Percentiles rank a stretch among this genome's conserved stretches.
Conservation (phyloP, 2,113 vertebrate genomes). For the Cheirogaleus medius region DNA sequence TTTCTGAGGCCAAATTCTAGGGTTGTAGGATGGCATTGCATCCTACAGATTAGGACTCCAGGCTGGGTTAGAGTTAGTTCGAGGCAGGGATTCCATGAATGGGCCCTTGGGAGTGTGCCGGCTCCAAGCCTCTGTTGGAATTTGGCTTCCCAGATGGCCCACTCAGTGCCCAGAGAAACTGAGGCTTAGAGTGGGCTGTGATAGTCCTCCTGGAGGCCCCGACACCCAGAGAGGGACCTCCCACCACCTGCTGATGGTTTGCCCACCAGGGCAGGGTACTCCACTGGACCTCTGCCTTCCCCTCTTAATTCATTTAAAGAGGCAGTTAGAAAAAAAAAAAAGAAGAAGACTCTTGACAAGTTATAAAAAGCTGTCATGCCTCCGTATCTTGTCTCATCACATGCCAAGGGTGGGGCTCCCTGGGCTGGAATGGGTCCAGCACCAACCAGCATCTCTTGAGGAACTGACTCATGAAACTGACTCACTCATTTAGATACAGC, state of each 20-base stretch:
- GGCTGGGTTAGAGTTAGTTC: background rate
- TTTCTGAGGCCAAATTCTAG: background rate
- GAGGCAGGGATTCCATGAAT: background rate
- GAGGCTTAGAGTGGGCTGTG: background rate
- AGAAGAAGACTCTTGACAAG: background rate
- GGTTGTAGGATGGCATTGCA: rapidly evolving
- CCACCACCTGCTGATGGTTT: background rate
- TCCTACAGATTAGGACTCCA: background rate
- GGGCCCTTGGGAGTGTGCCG: background rate
- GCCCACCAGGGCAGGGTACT: background rate
- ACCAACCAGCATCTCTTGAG: background rate
- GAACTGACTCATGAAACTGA: background rate
- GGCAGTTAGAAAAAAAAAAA: background rate
- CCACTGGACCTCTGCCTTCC: background rate
- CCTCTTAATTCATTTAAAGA: background rate
- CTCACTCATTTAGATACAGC: background rate
- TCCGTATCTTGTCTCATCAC: background rate
- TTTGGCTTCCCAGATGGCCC: background rate
- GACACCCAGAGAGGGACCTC: background rate
- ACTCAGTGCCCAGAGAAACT: background rate
- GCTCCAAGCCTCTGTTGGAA: background rate
- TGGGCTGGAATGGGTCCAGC: background rate
- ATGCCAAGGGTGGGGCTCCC: background rate
- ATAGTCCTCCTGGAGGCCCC: background rate
- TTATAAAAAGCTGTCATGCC: background rate